Percentiles rank a stretch among this genome's conserved stretches.
Evolutionary conservation across 2,888 invertebrate genomes (phyloP).

Genomic region (Macrophya alboannulata): DNA sequence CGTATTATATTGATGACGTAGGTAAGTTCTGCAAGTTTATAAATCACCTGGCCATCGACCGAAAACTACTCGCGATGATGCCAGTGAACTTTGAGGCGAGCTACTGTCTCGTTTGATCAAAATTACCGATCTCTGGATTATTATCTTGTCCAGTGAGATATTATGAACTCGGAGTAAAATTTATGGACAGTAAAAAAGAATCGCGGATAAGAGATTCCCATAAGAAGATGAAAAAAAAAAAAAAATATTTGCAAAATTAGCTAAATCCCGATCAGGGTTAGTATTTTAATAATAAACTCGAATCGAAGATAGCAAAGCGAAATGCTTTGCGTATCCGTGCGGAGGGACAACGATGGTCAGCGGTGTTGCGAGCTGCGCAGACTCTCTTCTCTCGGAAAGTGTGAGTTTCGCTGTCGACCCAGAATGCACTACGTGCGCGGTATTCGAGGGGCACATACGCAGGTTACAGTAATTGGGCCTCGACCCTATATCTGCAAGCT

Average conservation of each 20-base stretch:
- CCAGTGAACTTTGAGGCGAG: constrained; percentile 25
- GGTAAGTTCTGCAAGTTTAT: neutral
- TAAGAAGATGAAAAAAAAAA: neutral
- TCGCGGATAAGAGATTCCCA: neutral
- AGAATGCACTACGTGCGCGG: constrained; percentile 36
- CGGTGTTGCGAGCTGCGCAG: neutral
- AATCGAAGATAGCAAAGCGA: neutral
- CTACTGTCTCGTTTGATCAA: constrained; percentile 1
- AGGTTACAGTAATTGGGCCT: neutral
- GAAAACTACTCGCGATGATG: constrained; percentile 23
- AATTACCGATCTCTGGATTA: neutral
- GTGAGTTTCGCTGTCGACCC: constrained; percentile 40
- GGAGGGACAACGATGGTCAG: constrained; percentile 41
- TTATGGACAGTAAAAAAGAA: neutral
- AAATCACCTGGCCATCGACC: constrained; percentile 22
- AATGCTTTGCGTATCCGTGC: neutral
- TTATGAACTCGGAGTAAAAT: neutral
- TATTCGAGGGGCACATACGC: constrained; percentile 25
- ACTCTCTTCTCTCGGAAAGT: constrained; percentile 48
- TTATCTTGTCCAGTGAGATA: neutral
- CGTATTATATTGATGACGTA: neutral
- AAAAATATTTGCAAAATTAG: neutral
- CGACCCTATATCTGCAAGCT: neutral
- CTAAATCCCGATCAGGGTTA: neutral
- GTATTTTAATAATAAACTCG: neutral